Evolutionary conservation across 2,113 vertebrate species (phyloP).

Genomic region (Fukomys damarensis): DNA sequence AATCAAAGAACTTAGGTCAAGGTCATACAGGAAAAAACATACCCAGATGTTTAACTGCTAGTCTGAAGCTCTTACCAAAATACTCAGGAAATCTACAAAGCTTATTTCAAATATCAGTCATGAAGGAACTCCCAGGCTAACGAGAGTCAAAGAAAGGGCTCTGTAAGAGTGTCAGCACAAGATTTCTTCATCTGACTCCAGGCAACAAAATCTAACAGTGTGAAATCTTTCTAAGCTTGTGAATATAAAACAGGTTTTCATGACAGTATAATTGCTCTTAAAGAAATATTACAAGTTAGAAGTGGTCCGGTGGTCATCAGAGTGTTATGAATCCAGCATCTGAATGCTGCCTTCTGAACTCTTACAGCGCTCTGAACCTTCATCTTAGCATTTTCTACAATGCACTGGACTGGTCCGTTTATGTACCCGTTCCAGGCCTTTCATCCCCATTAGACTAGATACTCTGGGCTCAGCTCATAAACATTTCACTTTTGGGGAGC

Average conservation of each 20-base stretch:
- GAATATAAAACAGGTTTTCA: background rate
- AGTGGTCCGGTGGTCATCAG: background rate
- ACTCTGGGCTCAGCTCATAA: background rate
- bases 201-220: background rate
- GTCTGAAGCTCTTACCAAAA: conserved; percentile 2
- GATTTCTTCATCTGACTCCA: background rate
- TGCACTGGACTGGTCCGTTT: background rate
- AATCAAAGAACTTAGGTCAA: background rate
- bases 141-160: background rate
- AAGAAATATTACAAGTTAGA: background rate
- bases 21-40: background rate
- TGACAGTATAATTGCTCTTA: background rate
- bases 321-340: background rate
- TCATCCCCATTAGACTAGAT: background rate
- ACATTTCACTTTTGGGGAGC: background rate
- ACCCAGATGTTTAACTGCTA: background rate
- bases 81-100: background rate
- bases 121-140: background rate
- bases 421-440: background rate
- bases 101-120: background rate
- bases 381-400: background rate
- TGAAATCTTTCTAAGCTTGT: background rate
- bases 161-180: background rate
- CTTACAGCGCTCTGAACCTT: background rate
- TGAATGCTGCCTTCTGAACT: background rate